These are phyloP conservation scores for Argyrosomus regius DNA, from an alignment of 2,797 vertebrate genomes.

Conservation along the genomic window DNA sequence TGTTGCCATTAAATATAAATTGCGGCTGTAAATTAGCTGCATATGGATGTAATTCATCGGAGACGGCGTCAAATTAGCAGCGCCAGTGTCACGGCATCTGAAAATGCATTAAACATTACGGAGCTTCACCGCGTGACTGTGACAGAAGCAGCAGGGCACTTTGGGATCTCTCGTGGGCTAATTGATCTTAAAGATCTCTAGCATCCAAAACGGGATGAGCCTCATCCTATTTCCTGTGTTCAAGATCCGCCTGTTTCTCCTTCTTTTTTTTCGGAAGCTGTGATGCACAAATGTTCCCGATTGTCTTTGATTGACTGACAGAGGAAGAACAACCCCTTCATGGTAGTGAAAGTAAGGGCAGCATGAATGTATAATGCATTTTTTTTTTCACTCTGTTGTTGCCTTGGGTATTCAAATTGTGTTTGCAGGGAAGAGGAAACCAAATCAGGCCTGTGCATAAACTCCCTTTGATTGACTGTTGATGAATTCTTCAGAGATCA, in stretches of 20 bases:
- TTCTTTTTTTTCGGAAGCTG: background rate
- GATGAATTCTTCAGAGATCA: conserved; percentile 80
- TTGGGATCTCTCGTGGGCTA: background rate
- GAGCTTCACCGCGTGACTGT: background rate
- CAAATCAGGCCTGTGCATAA: conserved; percentile 76
- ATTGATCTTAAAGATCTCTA: conserved; percentile 19
- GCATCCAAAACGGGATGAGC: conserved; percentile 7
- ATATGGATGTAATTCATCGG: background rate
- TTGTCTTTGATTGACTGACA: conserved; percentile 70
- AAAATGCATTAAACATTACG: background rate
- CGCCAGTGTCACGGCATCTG: background rate
- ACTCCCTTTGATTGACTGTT: conserved; percentile 83
- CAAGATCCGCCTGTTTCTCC: conserved; percentile 21
- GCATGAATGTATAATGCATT: conserved; percentile 73
- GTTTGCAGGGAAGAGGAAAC: conserved; percentile 77
- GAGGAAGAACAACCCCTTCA: conserved; percentile 62
- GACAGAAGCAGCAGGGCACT: background rate
- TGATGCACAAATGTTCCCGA: conserved; percentile 38
- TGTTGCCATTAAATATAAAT: conserved; percentile 13
- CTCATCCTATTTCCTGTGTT: conserved; percentile 8
- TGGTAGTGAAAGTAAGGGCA: conserved; percentile 60
- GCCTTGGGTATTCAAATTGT: conserved; percentile 75
- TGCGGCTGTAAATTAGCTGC: background rate
- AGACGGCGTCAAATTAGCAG: background rate
- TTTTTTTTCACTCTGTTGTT: conserved; percentile 52